Evolutionary conservation across 2,113 vertebrate genomes (phyloP).

Genomic region (Puntigrus tetrazona): DNA sequence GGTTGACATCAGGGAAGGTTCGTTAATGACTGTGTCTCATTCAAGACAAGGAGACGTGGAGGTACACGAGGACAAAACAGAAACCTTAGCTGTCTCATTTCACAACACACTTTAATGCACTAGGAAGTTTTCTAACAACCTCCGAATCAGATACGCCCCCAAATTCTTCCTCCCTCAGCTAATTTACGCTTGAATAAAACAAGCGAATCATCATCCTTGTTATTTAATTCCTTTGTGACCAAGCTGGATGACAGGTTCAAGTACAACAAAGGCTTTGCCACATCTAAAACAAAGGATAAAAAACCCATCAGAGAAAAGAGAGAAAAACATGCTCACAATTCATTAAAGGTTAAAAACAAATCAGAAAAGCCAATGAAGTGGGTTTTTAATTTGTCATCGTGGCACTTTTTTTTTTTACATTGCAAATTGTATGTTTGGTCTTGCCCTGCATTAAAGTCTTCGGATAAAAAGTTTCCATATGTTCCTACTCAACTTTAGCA

Average conservation of each 20-base stretch:
- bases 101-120: constrained; percentile 43
- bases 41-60: constrained; percentile 21
- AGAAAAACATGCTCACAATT: not conserved
- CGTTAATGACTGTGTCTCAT: constrained; percentile 41
- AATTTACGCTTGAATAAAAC: constrained; percentile 33
- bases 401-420: constrained; percentile 15
- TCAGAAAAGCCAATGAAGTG: constrained; percentile 22
- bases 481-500: not conserved
- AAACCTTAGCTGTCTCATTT: constrained; percentile 15
- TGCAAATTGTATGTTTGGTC: not conserved
- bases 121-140: constrained; percentile 32
- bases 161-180: constrained; percentile 12
- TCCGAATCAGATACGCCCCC: constrained; percentile 9
- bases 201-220: constrained; percentile 35
- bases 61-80: not conserved
- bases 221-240: constrained; percentile 40
- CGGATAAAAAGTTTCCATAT: not conserved
- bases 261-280: constrained; percentile 17
- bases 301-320: not conserved
- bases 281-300: constrained; percentile 20
- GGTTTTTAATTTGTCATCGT: constrained; percentile 25
- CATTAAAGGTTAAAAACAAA: constrained; percentile 30
- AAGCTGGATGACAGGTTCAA: constrained; percentile 31
- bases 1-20: constrained; percentile 54
- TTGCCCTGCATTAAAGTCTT: not conserved